Conservation (phyloP, 2,888 invertebrate species). For the Glyphotaelius pellucidus region DNA sequence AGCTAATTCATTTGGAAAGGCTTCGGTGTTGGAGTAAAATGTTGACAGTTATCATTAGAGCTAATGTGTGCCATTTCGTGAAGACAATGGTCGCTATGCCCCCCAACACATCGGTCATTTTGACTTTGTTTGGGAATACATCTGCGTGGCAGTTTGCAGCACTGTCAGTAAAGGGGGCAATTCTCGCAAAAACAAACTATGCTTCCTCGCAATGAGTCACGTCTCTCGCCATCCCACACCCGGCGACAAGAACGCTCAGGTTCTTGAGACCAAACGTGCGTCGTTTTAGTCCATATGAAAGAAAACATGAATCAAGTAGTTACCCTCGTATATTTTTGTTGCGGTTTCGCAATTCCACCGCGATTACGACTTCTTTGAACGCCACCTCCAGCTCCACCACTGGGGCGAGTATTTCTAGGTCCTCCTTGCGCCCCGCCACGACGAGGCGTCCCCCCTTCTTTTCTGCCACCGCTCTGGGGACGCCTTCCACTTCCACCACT, state of each 20-base stretch:
- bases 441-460: slow-evolving; percentile 73
- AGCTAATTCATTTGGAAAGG: slow-evolving; percentile 30
- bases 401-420: slow-evolving; percentile 71
- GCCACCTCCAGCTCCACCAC: slow-evolving; percentile 75
- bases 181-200: slow-evolving; percentile 35
- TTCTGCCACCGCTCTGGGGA: slow-evolving; percentile 73
- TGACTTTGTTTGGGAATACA: slow-evolving; percentile 6
- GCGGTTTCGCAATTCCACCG: slow-evolving; percentile 82
- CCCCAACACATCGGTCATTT: slow-evolving; percentile 9
- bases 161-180: slow-evolving; percentile 18
- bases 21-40: background rate
- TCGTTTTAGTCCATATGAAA: slow-evolving; percentile 47
- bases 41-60: slow-evolving; percentile 13
- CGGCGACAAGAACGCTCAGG: slow-evolving; percentile 16
- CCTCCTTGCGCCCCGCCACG: slow-evolving; percentile 73
- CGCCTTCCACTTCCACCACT: slow-evolving; percentile 78
- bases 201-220: slow-evolving; percentile 39
- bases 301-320: slow-evolving; percentile 67
- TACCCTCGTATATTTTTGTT: slow-evolving; percentile 82
- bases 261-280: slow-evolving; percentile 6
- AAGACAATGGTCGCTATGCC: slow-evolving; percentile 20
- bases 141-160: slow-evolving; percentile 27
- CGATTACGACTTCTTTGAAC: slow-evolving; percentile 85
- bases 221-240: slow-evolving; percentile 37
- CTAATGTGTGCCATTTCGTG: slow-evolving; percentile 29